Conservation (phyloP, 2,113 vertebrate species). For the Zosterops japonicus region DNA sequence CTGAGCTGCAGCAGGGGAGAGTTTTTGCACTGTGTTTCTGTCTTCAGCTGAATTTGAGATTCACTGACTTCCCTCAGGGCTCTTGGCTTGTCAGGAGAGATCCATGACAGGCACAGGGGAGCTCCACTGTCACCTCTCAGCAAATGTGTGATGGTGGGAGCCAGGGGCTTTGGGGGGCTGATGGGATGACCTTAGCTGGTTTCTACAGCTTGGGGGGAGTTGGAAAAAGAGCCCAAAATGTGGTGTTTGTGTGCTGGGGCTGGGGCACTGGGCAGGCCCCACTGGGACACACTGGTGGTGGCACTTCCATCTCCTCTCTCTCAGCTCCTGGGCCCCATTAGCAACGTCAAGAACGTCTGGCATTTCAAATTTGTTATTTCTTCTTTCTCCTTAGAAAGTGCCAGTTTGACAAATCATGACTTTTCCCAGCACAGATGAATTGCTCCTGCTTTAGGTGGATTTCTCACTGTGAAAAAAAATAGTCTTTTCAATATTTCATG, state of each 20-base stretch:
- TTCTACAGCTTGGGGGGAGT: accelerated
- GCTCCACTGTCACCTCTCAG: background rate
- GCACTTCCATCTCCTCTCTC: background rate
- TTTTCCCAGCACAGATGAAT: background rate
- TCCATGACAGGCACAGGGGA: background rate
- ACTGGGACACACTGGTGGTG: background rate
- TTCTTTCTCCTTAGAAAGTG: background rate
- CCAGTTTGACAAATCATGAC: background rate
- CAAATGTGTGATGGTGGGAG: background rate
- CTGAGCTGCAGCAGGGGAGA: background rate
- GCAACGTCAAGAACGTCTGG: background rate
- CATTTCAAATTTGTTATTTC: background rate
- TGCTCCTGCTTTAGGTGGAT: background rate
- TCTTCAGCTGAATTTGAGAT: background rate
- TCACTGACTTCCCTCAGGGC: background rate
- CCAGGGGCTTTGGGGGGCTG: background rate
- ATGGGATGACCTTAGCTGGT: background rate
- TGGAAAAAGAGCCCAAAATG: background rate
- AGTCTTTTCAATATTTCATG: background rate
- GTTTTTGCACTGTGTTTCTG: background rate
- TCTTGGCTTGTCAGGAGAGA: background rate
- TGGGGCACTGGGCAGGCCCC: background rate
- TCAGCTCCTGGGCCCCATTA: background rate
- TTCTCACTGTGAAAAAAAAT: background rate
- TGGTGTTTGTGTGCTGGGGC: background rate